Base-by-base conservation (phyloP, 1,140 invertebrate species). In the Papilio glaucus region DNA sequence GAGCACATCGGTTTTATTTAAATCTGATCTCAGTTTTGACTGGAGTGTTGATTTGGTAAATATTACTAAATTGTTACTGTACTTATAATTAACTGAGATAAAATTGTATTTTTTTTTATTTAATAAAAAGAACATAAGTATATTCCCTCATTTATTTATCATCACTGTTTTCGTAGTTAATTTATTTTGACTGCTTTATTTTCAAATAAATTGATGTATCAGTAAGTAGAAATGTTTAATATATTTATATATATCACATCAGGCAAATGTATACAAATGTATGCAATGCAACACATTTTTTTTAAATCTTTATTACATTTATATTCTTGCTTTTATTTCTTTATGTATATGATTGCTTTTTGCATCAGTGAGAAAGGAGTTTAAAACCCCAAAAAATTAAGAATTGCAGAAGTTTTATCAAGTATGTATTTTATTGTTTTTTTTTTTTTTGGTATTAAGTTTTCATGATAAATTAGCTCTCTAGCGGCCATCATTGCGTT, bases 71-170 rank as follows among this genome's bases (percentile, higher is more conserved):
- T 87, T 89, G 89, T 91, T 92, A 87, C 86, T 83, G 90, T 92
- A 91, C 90, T 92, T 92, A 92, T 89, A 90, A n/a, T n/a, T n/a
- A n/a, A n/a, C n/a, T n/a, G 85, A 90, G 86, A 81, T 87, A 85
- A 88, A 80, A 84, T 90, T 89, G 87, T 92, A 90, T 90, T 92
- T 90, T 88, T n/a, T 90, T 90, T 90, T 89, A 87, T 90, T 90
- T 89, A 90, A 89, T 89, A 85, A 86, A 90, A 90, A 88, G 75
- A 79, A 45, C 67, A 69, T 69, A 53, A 49, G 45, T 69, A 69
- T 37, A 69, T 15, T 53, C 33, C 8, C 26, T 37, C n/a, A 37
- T 49, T 45, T 69, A 49, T 69, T 69, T 53, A 21, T 65, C 62
- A 65, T 37, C 37, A 65, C 37, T 24, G 15, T 63, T n/a, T 61